Evolutionary conservation across 2,113 vertebrate species (phyloP), one percentile per base, ranked within the genome.

Genomic region (Amazona guildingii): DNA sequence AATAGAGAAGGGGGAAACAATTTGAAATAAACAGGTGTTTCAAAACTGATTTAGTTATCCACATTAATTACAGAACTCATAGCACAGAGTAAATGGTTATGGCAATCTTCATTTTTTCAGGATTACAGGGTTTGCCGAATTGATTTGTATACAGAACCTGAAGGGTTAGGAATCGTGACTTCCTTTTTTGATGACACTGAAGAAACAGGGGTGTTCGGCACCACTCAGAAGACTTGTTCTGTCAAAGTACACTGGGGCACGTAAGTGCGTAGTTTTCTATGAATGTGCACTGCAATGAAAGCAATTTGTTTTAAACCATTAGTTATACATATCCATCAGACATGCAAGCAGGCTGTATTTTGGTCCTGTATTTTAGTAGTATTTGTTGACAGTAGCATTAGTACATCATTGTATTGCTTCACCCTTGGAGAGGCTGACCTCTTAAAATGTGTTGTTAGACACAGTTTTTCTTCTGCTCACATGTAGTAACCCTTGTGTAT

Each of bases 191-290:
- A 99, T 27, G 99, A 99, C 73, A 95, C 97, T 1, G 97, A 99
- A 41, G 99, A 99, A 94, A 97, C 98, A 9, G 97, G 98, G n/a
- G 97, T 98, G 33, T 99, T 98, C 41, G 98, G 98, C 64, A 95
- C 98, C 28, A 98, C 98, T 28, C 98, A 98, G 92, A 98, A 98
- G 92, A 99, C 99, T 5, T 98, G 98, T 94, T 99, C 99, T 88
- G 98, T 99, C 86, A 99, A 98, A 97, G 99, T 99, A 52, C 98
- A 99, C 67, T 98, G 98, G 95, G 99, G 99, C 98, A 98, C 97
- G 99, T 99, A 98, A 99, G 99, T 99, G 94, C 20, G 2, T 78
- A 69, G 74, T 73, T 82, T 86, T 96, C 46, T 51, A 25, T 91
- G 86, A 81, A 44, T 7, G 10, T 70, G 44, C 46, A 20, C 54